Percentiles rank a stretch among this genome's conserved stretches.
Evolutionary conservation across 2,888 invertebrate species (phyloP).

Genomic region (Suillia variegata): DNA sequence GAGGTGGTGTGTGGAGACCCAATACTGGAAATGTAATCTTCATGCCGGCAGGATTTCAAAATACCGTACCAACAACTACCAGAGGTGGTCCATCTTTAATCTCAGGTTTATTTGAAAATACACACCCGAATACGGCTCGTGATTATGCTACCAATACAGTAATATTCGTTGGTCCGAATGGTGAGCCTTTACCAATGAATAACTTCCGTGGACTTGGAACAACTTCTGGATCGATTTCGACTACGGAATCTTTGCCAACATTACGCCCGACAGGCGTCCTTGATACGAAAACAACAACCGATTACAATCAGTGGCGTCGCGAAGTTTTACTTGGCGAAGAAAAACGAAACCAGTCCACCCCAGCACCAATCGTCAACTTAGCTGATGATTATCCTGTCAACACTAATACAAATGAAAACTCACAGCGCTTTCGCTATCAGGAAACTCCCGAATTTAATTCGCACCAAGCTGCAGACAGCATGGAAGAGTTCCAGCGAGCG

Average conservation of each 20-base stretch:
- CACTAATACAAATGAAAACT: background rate
- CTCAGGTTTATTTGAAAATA: too few species aligned
- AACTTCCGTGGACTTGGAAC: background rate
- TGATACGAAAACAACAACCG: constrained; percentile 27
- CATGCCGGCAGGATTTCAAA: background rate
- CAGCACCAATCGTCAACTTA: background rate
- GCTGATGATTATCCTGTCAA: background rate
- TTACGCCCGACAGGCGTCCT: constrained; percentile 24
- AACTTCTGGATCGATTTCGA: background rate
- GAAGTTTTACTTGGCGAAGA: constrained; percentile 40
- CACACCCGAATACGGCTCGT: background rate
- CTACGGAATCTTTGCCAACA: constrained; percentile 26
- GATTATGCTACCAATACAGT: constrained; percentile 12
- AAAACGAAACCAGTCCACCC: constrained; percentile 15
- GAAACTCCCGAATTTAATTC: constrained; percentile 19
- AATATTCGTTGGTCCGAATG: constrained; percentile 17
- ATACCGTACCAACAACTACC: background rate
- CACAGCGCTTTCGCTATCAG: constrained; percentile 19
- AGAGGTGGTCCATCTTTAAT: background rate
- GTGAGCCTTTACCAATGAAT: constrained; percentile 19
- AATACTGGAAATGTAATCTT: background rate
- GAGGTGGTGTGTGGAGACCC: background rate
- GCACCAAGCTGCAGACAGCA: constrained; percentile 36
- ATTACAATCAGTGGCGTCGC: constrained; percentile 43
- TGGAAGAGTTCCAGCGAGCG: constrained; percentile 45